Base-by-base conservation (phyloP, 2,888 invertebrate species). In the Phasia obesa region DNA sequence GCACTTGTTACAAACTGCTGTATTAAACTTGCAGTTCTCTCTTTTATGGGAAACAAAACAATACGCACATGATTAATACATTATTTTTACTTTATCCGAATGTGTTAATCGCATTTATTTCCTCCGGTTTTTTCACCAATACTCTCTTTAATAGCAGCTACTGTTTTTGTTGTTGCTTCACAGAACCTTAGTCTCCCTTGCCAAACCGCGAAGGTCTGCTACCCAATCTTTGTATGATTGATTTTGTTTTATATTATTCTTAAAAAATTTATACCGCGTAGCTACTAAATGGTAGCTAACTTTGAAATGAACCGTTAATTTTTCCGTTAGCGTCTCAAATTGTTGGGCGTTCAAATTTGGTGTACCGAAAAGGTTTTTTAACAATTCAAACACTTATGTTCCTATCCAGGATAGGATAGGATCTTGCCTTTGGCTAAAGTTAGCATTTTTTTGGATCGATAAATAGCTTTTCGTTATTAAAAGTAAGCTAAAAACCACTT, bases 361-460 rank as follows among this genome's bases (percentile, higher is more conserved):
- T 19, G 51, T 71, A 9, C 82, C 84, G 44, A 84, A 82, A 4
- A 84, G 31, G 38, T 84, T 86, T 77, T 84, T 81, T 2, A 81
- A 53, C 15, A 85, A 38, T 27, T 84, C 84, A 57, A 75, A 84
- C 62, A 75, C 23, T 19, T 82, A 81, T 13, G 62, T 53, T 1
- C 80, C 84, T n/a, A 79, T 74, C 84, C 81, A 84, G 0, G 79
- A 79, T 13, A 84, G 51, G n/a, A n/a, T n/a, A n/a, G n/a, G n/a
- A n/a, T n/a, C n/a, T n/a, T n/a, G n/a, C n/a, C n/a, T n/a, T n/a
- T n/a, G n/a, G n/a, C n/a, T n/a, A n/a, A n/a, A n/a, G n/a, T n/a
- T n/a, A n/a, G n/a, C n/a, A n/a, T n/a, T n/a, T n/a, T n/a, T n/a
- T n/a, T n/a, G n/a, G n/a, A n/a, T n/a, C n/a, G n/a, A n/a, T n/a